phyloP scores from a whole-genome alignment of 2,888 invertebrate species.

The Empis stercorea region DNA sequence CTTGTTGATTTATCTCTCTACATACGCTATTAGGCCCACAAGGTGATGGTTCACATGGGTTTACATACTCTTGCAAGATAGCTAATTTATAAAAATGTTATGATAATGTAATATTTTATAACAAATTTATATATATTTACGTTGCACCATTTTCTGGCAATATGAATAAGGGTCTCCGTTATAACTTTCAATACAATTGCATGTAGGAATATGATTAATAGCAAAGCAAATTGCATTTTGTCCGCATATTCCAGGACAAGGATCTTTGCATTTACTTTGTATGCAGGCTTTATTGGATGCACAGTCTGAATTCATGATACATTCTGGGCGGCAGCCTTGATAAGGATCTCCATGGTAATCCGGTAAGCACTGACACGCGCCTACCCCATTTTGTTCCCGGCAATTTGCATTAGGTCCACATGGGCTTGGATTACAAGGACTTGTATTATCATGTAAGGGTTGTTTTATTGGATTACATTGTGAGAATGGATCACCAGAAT shows the following conservation, averaged over 20 bases:
- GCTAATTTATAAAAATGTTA: background rate
- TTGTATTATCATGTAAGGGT: conserved; percentile 36
- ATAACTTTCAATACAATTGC: conserved; percentile 56
- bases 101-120: background rate
- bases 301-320: conserved; percentile 59
- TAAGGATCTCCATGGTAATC: conserved; percentile 69
- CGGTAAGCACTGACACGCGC: conserved; percentile 55
- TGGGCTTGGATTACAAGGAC: conserved; percentile 48
- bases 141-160: conserved; percentile 40
- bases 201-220: conserved; percentile 55
- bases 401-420: conserved; percentile 62
- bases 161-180: conserved; percentile 60
- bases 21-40: conserved; percentile 58
- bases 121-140: conserved; percentile 40
- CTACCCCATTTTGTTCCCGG: conserved; percentile 47
- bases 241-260: conserved; percentile 67
- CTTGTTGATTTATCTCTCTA: conserved; percentile 45
- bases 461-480: conserved; percentile 41
- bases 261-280: conserved; percentile 61
- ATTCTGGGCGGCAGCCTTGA: conserved; percentile 62
- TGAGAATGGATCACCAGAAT: conserved; percentile 63
- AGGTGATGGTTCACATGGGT: conserved; percentile 47
- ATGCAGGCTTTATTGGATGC: conserved; percentile 56
- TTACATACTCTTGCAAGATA: conserved; percentile 1
- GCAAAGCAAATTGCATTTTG: conserved; percentile 61